Conservation (phyloP, 2,113 vertebrate genomes). For the Cebidichthys violaceus region DNA sequence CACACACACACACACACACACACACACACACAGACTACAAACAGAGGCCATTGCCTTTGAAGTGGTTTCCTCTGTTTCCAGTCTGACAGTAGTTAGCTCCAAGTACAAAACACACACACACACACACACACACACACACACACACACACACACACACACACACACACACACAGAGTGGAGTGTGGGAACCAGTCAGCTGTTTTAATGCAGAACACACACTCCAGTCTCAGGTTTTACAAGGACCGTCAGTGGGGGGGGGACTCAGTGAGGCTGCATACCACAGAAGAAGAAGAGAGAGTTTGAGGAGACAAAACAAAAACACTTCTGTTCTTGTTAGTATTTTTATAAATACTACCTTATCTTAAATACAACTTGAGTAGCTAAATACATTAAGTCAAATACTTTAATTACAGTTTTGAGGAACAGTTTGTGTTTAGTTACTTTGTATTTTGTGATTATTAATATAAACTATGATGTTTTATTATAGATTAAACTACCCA, state of each 20-base stretch:
- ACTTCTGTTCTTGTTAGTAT: neutral
- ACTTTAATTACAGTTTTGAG: neutral
- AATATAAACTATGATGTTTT: too few relatives aligned
- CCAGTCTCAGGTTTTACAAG: conserved; percentile 59
- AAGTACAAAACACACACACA: conserved; percentile 15
- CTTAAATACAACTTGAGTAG: too few relatives aligned
- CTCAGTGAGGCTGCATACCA: conserved; percentile 44
- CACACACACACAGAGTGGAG: neutral
- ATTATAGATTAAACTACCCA: too few relatives aligned
- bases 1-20: conserved; percentile 10
- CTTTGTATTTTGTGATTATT: neutral
- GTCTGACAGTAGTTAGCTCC: conserved; percentile 33
- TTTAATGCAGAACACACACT: conserved; percentile 52
- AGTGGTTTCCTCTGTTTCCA: conserved; percentile 52
- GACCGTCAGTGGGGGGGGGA: conserved; percentile 24
- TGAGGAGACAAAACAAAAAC: conserved; percentile 8
- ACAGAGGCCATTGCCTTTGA: conserved; percentile 47
- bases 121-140: neutral
- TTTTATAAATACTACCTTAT: neutral
- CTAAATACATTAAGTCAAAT: too few relatives aligned
- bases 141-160: conserved; percentile 11
- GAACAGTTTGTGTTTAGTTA: neutral
- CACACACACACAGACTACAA: conserved; percentile 15
- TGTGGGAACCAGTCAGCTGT: conserved; percentile 55
- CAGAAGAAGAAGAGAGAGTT: neutral